Conservation (phyloP, 30 jellyfish, hydroid and myxozoan species). For the Pelagia noctiluca region DNA sequence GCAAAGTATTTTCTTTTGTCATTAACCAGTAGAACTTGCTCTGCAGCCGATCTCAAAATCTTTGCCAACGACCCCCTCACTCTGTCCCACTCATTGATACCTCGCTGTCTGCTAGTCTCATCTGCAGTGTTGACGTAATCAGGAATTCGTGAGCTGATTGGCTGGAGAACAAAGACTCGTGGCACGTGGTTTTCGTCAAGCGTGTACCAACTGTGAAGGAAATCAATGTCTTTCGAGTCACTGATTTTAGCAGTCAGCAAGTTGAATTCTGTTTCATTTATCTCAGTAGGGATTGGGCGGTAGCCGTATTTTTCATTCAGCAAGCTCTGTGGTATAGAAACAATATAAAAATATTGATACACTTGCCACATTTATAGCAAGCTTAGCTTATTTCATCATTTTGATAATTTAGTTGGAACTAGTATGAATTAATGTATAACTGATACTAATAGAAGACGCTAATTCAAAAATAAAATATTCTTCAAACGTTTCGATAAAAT, state of each 20-base stretch:
- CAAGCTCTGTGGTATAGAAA: slow-evolving; percentile 40
- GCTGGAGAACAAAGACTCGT: slow-evolving; percentile 80
- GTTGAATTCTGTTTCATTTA: slow-evolving; percentile 50
- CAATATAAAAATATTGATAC: too few species aligned
- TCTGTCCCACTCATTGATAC: slow-evolving; percentile 51
- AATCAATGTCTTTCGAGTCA: slow-evolving; percentile 15
- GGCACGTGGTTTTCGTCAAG: slow-evolving; percentile 72
- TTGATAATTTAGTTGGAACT: too few species aligned
- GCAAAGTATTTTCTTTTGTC: slow-evolving; percentile 71
- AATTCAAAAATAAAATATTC: too few species aligned
- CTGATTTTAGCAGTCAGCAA: slow-evolving; percentile 2
- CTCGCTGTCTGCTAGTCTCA: slow-evolving; percentile 34
- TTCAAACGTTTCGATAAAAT: too few species aligned
- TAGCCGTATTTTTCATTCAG: slow-evolving; percentile 83
- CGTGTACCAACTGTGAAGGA: slow-evolving; percentile 65
- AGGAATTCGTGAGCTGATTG: slow-evolving; percentile 75
- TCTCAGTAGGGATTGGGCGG: slow-evolving; percentile 79
- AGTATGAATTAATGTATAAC: too few species aligned
- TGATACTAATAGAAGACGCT: too few species aligned
- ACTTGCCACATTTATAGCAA: too few species aligned
- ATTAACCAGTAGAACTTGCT: slow-evolving; percentile 44
- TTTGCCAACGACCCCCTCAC: slow-evolving; percentile 29
- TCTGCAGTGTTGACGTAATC: slow-evolving; percentile 59
- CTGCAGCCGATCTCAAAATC: slow-evolving; percentile 64
- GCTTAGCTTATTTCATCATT: too few species aligned